Conservation (phyloP, 2,797 vertebrate genomes). For the Myotis findleyi region DNA sequence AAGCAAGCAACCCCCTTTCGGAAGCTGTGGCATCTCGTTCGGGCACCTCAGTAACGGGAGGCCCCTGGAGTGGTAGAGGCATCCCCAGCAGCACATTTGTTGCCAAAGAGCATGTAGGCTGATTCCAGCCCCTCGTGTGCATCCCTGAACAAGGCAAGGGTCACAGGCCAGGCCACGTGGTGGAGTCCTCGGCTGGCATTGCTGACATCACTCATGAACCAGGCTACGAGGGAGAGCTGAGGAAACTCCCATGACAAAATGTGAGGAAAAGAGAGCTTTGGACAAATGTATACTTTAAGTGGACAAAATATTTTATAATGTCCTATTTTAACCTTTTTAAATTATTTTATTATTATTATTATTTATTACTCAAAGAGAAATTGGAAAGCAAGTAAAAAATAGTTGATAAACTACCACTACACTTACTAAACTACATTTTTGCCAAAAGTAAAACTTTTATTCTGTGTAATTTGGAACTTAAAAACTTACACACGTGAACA, state of each 20-base stretch:
- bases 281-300: not conserved
- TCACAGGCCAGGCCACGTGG: not conserved
- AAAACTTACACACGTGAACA: conserved; percentile 9
- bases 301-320: conserved; percentile 24
- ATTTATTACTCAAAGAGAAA: conserved; percentile 14
- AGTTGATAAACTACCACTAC: not conserved
- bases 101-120: conserved; percentile 32
- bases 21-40: conserved; percentile 38
- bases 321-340: not conserved
- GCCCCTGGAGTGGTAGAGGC: not conserved
- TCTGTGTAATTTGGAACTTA: not conserved
- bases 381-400: not conserved
- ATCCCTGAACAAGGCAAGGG: not conserved
- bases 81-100: not conserved
- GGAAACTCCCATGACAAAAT: not conserved
- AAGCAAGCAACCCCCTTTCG: not conserved
- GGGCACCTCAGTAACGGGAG: conserved; percentile 44
- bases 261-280: not conserved
- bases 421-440: not conserved
- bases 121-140: not conserved
- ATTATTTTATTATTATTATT: not conserved
- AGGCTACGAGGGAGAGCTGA: not conserved
- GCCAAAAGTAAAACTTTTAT: conserved; percentile 7
- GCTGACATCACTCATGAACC: conserved; percentile 31
- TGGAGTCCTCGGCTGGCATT: not conserved